Evolutionary conservation across 2,888 invertebrate genomes (phyloP).

Genomic region (Mythimna vitellina): DNA sequence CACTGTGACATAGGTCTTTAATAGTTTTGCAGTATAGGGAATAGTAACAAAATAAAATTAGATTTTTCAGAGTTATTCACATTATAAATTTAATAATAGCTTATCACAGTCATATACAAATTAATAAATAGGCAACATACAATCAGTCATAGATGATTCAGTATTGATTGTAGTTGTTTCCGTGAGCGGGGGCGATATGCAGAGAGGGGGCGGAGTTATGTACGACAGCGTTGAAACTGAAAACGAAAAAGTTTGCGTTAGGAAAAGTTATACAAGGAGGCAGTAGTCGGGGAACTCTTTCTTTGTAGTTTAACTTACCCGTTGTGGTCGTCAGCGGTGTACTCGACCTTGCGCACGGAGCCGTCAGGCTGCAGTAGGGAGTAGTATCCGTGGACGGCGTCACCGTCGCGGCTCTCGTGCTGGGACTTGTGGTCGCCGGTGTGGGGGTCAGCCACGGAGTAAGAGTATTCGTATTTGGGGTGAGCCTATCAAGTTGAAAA

Average conservation of each 20-base stretch:
- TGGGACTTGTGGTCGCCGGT: slow-evolving; percentile 91
- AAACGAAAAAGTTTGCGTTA: slow-evolving; percentile 12
- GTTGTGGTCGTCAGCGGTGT: slow-evolving; percentile 78
- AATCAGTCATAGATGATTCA: slow-evolving; percentile 41
- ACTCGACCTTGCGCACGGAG: slow-evolving; percentile 84
- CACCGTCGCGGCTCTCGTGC: slow-evolving; percentile 89
- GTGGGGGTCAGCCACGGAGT: slow-evolving; percentile 90
- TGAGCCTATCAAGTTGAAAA: slow-evolving; percentile 71
- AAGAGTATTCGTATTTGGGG: slow-evolving; percentile 86
- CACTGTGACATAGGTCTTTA: not conserved
- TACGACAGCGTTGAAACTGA: slow-evolving; percentile 87
- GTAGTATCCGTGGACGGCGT: slow-evolving; percentile 91
- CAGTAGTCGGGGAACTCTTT: not conserved
- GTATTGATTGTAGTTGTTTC: slow-evolving; percentile 73
- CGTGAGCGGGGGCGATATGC: slow-evolving; percentile 77
- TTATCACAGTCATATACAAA: not conserved
- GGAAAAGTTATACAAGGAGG: not conserved
- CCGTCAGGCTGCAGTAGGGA: slow-evolving; percentile 86
- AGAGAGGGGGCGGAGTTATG: slow-evolving; percentile 82
- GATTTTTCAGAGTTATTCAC: not conserved
- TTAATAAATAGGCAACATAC: slow-evolving; percentile 44
- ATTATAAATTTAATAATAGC: not conserved
- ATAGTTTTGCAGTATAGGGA: not conserved
- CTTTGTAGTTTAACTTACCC: slow-evolving; percentile 34
- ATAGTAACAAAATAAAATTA: not conserved